Evolutionary conservation across 2,888 invertebrate species (phyloP).

Genomic region (Lepidocyrtinus sp.): DNA sequence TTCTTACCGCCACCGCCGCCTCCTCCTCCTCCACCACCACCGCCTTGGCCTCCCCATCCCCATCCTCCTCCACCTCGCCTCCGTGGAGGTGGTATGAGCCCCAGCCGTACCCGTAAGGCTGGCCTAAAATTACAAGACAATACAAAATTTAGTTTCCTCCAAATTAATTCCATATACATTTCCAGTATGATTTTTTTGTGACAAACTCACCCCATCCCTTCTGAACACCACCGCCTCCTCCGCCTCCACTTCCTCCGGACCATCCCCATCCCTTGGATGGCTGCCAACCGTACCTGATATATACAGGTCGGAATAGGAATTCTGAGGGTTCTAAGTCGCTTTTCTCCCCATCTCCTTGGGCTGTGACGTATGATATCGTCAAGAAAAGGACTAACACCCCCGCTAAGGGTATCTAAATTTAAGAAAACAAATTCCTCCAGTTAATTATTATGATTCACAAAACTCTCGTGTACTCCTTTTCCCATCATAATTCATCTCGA

Average conservation of each 20-base stretch:
- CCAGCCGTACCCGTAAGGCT: conserved; percentile 69
- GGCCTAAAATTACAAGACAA: conserved; percentile 29
- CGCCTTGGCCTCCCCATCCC: conserved; percentile 52
- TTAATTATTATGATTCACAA: conserved; percentile 12
- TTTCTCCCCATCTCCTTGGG: conserved; percentile 67
- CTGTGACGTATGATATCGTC: conserved; percentile 64
- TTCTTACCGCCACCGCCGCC: conserved; percentile 45
- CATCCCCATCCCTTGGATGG: conserved; percentile 68
- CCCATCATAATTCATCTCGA: conserved; percentile 1
- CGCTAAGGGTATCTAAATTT: conserved; percentile 62
- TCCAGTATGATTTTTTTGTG: conserved; percentile 8
- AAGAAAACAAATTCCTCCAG: conserved; percentile 37
- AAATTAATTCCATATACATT: too few species aligned
- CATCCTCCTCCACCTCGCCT: conserved; percentile 57
- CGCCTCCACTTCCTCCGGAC: conserved; percentile 60
- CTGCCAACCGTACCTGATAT: conserved; percentile 70
- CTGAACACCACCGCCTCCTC: conserved; percentile 52
- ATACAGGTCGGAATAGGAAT: conserved; percentile 70
- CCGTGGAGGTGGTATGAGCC: conserved; percentile 69
- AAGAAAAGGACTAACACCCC: conserved; percentile 66
- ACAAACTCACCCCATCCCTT: conserved; percentile 38
- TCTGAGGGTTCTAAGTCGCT: conserved; percentile 69
- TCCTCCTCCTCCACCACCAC: conserved; percentile 38
- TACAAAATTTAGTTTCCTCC: neutral
- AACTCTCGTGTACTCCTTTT: neutral